These are phyloP conservation scores for Microtus montanus DNA, from an alignment of 2,113 vertebrate species.

Conservation along the genomic window DNA sequence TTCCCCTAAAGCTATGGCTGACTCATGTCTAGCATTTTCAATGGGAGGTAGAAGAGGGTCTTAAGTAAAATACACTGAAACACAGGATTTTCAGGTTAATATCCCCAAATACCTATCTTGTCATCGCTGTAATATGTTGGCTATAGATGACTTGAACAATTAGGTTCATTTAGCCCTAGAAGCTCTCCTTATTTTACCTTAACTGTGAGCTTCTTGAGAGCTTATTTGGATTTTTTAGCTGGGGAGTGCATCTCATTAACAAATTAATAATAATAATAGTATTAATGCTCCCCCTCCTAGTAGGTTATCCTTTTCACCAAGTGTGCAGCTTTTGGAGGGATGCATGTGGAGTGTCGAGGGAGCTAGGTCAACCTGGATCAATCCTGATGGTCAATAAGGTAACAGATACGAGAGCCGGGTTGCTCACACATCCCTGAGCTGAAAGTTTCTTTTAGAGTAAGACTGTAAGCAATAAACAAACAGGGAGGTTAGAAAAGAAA, in stretches of 20 bases:
- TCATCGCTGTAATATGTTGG: background rate
- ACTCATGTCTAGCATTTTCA: slow-evolving; percentile 65
- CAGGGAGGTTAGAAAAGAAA: background rate
- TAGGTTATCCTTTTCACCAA: background rate
- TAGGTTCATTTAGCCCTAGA: background rate
- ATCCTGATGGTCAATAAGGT: background rate
- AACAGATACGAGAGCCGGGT: background rate
- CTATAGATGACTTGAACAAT: background rate
- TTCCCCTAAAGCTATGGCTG: slow-evolving; percentile 50
- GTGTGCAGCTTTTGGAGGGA: background rate
- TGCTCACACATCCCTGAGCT: background rate
- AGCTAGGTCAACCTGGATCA: background rate
- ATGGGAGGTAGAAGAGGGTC: background rate
- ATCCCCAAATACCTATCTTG: background rate
- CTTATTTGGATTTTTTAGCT: background rate
- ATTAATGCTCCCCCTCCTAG: background rate
- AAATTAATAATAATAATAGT: background rate
- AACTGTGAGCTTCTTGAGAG: background rate
- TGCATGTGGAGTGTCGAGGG: background rate
- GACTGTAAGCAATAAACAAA: background rate
- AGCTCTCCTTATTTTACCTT: background rate
- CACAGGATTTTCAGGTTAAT: background rate
- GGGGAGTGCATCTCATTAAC: background rate
- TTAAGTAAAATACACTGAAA: slow-evolving; percentile 8
- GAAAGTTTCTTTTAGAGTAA: background rate